Evolutionary conservation across 2,113 vertebrate species (phyloP).

Genomic region (Nesospiza acunhae): DNA sequence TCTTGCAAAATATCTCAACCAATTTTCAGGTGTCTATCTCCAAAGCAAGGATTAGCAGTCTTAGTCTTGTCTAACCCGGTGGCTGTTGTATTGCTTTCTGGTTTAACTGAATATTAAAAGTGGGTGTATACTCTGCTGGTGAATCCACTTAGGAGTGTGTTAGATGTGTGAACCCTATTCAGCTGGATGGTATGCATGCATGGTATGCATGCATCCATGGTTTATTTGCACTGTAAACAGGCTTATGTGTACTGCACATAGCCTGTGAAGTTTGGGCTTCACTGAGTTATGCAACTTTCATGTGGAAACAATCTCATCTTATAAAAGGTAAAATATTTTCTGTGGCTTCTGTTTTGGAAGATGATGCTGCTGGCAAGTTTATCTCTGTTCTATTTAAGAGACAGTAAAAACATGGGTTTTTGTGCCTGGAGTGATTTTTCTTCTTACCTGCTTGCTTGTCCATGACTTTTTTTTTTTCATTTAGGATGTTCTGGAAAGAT

Average conservation of each 20-base stretch:
- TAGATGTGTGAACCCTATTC: background rate
- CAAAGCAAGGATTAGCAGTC: background rate
- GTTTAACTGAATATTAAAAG: background rate
- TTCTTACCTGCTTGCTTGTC: background rate
- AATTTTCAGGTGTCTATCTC: background rate
- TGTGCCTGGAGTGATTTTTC: background rate
- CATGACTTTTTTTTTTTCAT: background rate
- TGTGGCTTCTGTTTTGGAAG: background rate
- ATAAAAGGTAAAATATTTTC: background rate
- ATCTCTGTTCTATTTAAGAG: background rate
- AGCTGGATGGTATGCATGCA: background rate
- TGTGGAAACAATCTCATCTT: background rate
- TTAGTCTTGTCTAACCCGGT: background rate
- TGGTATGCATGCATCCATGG: too few relatives aligned
- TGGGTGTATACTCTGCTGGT: background rate
- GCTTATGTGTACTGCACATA: background rate
- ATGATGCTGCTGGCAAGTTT: background rate
- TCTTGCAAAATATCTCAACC: background rate
- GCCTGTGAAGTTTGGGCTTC: background rate
- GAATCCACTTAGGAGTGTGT: rapidly evolving
- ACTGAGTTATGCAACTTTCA: background rate
- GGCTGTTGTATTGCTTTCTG: background rate
- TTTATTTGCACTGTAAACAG: background rate
- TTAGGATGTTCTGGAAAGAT: background rate
- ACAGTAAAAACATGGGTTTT: background rate